A percentile compares a stretch with the other conserved stretches of the same genome.
These are phyloP conservation scores for Apotomis capreana DNA, from an alignment of 2,888 invertebrate genomes.

Conservation along the genomic window DNA sequence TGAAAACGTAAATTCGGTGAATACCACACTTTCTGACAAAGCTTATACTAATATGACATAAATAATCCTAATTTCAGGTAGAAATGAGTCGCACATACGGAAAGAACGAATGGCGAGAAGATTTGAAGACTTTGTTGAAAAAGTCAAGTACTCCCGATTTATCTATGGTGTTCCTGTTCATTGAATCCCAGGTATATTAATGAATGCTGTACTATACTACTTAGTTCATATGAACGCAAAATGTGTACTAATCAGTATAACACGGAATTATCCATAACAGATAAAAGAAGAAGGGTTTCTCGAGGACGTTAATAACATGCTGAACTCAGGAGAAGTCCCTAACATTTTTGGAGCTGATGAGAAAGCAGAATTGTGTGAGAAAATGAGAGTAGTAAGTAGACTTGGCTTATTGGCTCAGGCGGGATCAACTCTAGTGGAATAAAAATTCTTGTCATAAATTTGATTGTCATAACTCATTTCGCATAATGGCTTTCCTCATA, in stretches of 20 bases:
- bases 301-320: conserved; percentile 95
- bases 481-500: no score
- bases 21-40: not conserved
- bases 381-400: conserved; percentile 87
- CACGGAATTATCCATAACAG: conserved; percentile 62
- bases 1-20: no score
- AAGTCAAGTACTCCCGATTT: conserved; percentile 93
- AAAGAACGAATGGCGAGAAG: conserved; percentile 94
- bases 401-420: not conserved
- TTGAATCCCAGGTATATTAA: conserved; percentile 90
- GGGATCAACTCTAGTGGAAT: no score
- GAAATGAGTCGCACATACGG: conserved; percentile 95
- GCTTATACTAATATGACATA: not conserved
- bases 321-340: conserved; percentile 97
- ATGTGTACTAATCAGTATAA: not conserved
- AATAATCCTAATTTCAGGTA: conserved; percentile 80
- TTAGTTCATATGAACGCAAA: not conserved
- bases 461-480: no score
- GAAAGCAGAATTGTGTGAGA: conserved; percentile 94
- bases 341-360: conserved; percentile 94
- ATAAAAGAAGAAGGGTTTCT: conserved; percentile 96
- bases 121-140: conserved; percentile 90
- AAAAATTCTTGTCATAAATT: no score
- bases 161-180: conserved; percentile 94
- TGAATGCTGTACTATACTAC: not conserved